Percentiles rank a stretch among this genome's conserved stretches.
Evolutionary conservation across 1,140 invertebrate species (phyloP).

Genomic region (Drosophila ohnishii): DNA sequence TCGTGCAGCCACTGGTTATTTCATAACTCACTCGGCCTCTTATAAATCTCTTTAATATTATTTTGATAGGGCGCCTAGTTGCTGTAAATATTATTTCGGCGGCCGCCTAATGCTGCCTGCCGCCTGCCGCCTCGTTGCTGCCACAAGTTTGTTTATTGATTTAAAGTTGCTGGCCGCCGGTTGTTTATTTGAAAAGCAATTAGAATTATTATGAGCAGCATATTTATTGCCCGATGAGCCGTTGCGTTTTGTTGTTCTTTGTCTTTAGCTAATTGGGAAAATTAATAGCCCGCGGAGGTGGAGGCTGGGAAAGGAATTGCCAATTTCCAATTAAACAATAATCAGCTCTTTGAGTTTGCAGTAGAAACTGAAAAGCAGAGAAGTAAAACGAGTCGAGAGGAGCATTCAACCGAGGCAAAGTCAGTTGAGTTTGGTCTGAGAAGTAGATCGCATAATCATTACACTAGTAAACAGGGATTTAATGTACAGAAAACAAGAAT

Average conservation of each 20-base stretch:
- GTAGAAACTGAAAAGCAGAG: conserved; percentile 6
- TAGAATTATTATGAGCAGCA: conserved; percentile 78
- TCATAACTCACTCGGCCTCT: conserved; percentile 66
- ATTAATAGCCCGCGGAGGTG: conserved; percentile 40
- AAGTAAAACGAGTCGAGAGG: conserved; percentile 2
- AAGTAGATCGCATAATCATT: conserved; percentile 18
- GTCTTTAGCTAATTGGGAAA: conserved; percentile 30
- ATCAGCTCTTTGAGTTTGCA: conserved; percentile 5
- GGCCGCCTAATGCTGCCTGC: conserved; percentile 51
- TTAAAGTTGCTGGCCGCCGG: conserved; percentile 27
- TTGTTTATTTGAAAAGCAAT: conserved; percentile 82
- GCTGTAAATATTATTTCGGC: conserved; percentile 77
- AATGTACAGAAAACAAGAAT: too few relatives aligned
- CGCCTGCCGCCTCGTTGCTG: not conserved
- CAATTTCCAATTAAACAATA: conserved; percentile 54
- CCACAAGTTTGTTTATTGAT: conserved; percentile 65
- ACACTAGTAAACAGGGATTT: conserved; percentile 11
- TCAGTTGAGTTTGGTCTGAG: conserved; percentile 18
- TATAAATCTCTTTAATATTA: conserved; percentile 82
- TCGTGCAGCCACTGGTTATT: conserved; percentile 51
- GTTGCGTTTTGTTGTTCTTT: conserved; percentile 39
- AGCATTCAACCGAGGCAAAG: conserved; percentile 16
- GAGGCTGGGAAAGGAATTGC: conserved; percentile 1
- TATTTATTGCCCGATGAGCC: conserved; percentile 68
- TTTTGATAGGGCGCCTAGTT: conserved; percentile 79